Percentiles rank a stretch among this genome's conserved stretches.
Evolutionary conservation across 2,797 vertebrate genomes (phyloP).

Genomic region (Falco rusticolus): DNA sequence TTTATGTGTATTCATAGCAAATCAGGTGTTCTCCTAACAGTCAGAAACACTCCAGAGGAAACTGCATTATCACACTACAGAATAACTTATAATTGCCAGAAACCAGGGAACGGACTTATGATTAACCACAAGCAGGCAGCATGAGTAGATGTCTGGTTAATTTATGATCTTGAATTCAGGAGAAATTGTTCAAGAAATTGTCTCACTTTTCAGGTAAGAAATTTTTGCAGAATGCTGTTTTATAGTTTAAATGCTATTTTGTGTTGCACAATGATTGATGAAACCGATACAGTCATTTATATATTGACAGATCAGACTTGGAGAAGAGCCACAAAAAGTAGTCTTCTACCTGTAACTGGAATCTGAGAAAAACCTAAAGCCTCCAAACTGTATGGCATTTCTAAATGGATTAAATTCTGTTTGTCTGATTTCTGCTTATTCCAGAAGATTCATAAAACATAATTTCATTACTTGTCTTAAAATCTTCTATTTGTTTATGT

Average conservation of each 20-base stretch:
- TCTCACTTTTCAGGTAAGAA: neutral
- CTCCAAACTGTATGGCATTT: neutral
- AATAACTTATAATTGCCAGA: conserved; percentile 74
- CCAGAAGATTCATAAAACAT: conserved; percentile 15
- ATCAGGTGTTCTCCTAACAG: neutral
- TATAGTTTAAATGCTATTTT: neutral
- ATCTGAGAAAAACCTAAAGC: neutral
- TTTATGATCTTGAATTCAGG: conserved; percentile 73
- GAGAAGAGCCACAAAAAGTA: neutral
- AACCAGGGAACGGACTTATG: conserved; percentile 74
- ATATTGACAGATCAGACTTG: neutral
- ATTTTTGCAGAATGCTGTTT: neutral
- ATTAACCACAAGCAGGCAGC: conserved; percentile 80
- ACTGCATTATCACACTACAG: conserved; percentile 69
- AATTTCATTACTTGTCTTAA: neutral
- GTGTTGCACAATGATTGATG: neutral
- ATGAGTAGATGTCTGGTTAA: conserved; percentile 73
- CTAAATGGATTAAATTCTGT: neutral
- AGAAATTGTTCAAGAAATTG: conserved; percentile 27
- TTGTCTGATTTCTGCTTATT: conserved; percentile 30
- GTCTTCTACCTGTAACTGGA: neutral
- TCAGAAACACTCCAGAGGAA: conserved; percentile 69
- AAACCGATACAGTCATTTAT: neutral
- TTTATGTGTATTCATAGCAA: neutral
- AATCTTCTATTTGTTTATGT: conserved; percentile 12